These are phyloP conservation scores for Melanostigma gelatinosum DNA, from an alignment of 2,113 vertebrate species.

Conservation along the genomic window DNA sequence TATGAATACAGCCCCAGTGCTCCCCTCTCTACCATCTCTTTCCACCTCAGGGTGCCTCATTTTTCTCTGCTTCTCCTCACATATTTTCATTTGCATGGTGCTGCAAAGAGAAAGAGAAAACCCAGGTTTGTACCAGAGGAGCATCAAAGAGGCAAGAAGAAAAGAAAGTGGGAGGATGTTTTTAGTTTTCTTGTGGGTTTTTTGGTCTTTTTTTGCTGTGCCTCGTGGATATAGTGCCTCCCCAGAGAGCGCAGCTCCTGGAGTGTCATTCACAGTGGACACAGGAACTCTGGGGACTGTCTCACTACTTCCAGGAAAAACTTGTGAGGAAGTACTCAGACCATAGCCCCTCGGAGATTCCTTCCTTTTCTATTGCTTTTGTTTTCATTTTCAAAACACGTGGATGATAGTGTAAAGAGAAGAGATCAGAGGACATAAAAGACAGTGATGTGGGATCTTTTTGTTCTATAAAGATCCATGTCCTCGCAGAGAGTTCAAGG, in stretches of 20 bases:
- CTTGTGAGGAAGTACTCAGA: conserved; percentile 60
- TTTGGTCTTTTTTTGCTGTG: conserved; percentile 16
- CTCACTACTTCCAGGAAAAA: conserved; percentile 58
- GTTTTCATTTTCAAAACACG: conserved; percentile 70
- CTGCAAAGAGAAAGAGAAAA: conserved; percentile 51
- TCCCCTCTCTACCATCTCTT: conserved; percentile 36
- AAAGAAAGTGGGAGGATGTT: conserved; percentile 43
- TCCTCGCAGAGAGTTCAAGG: conserved; percentile 59
- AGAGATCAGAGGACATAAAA: conserved; percentile 63
- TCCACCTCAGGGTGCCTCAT: conserved; percentile 54
- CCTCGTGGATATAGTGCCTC: conserved; percentile 40
- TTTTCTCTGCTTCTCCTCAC: conserved; percentile 40
- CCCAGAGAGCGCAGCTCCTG: conserved; percentile 55
- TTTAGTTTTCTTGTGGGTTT: conserved; percentile 47
- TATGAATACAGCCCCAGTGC: conserved; percentile 44
- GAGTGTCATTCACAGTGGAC: conserved; percentile 74
- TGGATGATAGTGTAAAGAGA: conserved; percentile 57
- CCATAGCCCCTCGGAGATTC: conserved; percentile 45
- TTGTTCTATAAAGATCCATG: conserved; percentile 65
- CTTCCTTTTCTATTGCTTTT: conserved; percentile 33
- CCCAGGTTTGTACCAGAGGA: conserved; percentile 41
- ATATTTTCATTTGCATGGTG: conserved; percentile 57
- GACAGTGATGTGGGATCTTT: conserved; percentile 52
- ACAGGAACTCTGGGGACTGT: conserved; percentile 71
- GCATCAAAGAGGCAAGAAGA: conserved; percentile 55